Evolutionary conservation across 1,140 invertebrate species (phyloP), one percentile per base, ranked within the genome.

Genomic region (Lepidotrigona ventralis): DNA sequence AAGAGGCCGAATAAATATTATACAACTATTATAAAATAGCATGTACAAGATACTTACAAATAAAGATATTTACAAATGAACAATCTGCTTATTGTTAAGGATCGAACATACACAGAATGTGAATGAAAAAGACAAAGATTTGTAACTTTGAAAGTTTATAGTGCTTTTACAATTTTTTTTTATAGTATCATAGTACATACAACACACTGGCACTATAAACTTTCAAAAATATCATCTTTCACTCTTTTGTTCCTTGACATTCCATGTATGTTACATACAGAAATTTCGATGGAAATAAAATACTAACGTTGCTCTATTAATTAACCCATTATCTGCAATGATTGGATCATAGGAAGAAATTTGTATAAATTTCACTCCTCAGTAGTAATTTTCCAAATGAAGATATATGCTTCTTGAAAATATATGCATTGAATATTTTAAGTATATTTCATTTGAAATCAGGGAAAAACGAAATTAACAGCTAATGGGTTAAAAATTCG

Each of bases 11-110:
- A 78, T 64, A 14, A 53, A 29, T 29, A 19, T 21, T 56, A 46
- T 58, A 58, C 14, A 56, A 73, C 29, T 74, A 23, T 33, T 29
- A 58, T 23, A 74, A 58, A 54, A 23, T 17, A 23, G 8, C 14
- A 14, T 33, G n/a, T 66, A 68, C 33, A 39, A 58, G 21, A 15
- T 71, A 51, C 60, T 71, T 71, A 79, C 54, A 60, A 79, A 58
- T 58, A 58, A 54, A 58, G 19, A 46, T 70, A 60, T 71, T 79
- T 79, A 79, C 77, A 79, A 79, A 79, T 56, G 51, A 79, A 79
- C 51, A 51, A 54, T 54, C 53, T 17, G 12, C 19, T 79, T 56
- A 70, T 71, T 19, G 9, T 70, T 56, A 9, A n/a, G 17, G 53
- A 29, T 46, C 12, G 54, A 79, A 79, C 51, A 64, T 64, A 64